Evolutionary conservation across 1,140 invertebrate species (phyloP).

Genomic region (Leptopilina boulardi): DNA sequence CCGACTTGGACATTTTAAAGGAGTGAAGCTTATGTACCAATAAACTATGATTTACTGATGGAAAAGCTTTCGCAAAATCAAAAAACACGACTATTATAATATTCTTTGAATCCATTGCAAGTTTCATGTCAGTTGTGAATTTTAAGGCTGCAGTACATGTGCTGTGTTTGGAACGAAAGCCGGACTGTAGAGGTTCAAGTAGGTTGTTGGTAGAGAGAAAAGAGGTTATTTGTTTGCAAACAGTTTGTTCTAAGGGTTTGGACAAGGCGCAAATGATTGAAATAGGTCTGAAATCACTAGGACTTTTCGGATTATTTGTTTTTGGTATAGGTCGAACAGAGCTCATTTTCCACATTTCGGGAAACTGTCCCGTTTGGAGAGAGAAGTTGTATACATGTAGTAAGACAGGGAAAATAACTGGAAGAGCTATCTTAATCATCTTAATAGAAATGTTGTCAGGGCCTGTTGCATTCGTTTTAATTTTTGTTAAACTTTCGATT

Average conservation of each 20-base stretch:
- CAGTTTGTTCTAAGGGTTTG: too few species aligned
- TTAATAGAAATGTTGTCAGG: background rate
- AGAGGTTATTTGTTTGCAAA: too few species aligned
- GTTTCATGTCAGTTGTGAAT: background rate
- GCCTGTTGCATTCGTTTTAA: background rate
- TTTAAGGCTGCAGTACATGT: background rate
- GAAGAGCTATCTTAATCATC: background rate
- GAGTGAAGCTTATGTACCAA: too few species aligned
- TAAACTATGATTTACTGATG: background rate
- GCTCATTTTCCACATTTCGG: background rate
- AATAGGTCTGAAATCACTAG: too few species aligned
- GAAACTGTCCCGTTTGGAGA: background rate
- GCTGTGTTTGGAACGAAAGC: background rate
- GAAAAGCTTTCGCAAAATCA: background rate
- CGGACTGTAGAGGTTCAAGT: background rate
- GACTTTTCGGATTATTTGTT: too few species aligned
- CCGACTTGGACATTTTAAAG: background rate
- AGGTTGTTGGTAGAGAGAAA: background rate
- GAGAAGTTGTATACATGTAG: background rate
- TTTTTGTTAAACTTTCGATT: background rate
- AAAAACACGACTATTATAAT: background rate
- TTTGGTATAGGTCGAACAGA: too few species aligned
- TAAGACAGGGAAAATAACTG: background rate
- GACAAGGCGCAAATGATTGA: too few species aligned
- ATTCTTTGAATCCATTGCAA: background rate